phyloP scores from a whole-genome alignment of 1,140 invertebrate genomes.

The Bombus haemorrhoidalis region DNA sequence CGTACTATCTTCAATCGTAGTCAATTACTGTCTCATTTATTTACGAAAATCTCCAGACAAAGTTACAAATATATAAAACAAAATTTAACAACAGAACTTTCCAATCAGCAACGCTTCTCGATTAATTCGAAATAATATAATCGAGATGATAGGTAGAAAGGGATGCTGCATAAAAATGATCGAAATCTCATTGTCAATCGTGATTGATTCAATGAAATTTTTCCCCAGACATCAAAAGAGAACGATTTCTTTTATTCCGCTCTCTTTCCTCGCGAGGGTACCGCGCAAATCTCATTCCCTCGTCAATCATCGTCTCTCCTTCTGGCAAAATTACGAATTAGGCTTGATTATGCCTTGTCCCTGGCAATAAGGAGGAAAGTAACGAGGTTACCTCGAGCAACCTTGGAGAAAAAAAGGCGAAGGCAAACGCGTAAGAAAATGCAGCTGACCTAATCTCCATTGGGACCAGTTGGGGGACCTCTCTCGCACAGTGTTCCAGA shows the following conservation, averaged over 20 bases:
- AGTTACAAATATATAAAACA: background rate
- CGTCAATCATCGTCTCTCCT: conserved; percentile 23
- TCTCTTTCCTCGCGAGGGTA: background rate
- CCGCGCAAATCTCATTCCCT: conserved; percentile 41
- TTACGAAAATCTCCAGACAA: background rate
- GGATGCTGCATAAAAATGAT: background rate
- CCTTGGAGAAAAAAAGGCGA: conserved; percentile 18
- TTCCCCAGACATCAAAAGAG: background rate
- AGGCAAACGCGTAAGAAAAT: background rate
- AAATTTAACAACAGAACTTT: background rate
- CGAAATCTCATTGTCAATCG: background rate
- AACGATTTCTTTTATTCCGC: conserved; percentile 5
- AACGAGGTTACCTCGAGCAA: conserved; percentile 20
- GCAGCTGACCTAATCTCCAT: conserved; percentile 19
- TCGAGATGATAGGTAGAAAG: background rate
- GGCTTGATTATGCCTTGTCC: conserved; percentile 48
- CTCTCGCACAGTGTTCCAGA: background rate
- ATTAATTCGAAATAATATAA: background rate
- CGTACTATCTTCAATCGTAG: too few relatives aligned
- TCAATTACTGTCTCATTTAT: background rate
- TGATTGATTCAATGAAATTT: background rate
- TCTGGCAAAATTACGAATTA: conserved; percentile 53
- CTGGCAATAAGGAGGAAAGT: background rate
- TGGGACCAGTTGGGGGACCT: background rate
- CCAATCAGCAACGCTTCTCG: background rate